Evolutionary conservation across 2,888 invertebrate species (phyloP), one percentile per base, ranked within the genome.

Genomic region (Acholoe squamosa): DNA sequence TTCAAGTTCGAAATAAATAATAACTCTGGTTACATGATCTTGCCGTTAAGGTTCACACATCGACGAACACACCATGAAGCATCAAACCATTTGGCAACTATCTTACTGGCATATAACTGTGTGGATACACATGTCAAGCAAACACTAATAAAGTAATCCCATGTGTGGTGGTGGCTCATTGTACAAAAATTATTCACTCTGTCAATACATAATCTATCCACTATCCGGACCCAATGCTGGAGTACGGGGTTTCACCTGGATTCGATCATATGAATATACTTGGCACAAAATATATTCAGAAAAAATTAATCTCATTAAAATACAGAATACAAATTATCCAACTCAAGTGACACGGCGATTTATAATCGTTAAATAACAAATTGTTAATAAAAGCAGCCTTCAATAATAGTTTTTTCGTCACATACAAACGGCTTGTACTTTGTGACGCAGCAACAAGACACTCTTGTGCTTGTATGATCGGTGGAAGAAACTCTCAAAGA

Each of bases 321-420:
- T 76, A 76, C 16, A 76, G 25, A 14, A n/a, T 76, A 28, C 7
- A 28, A 76, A 76, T 76, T 7, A 76, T 28, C 19, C 31, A 80
- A 80, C 33, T 80, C 80, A 80, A 80, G 80, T 80, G 80, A 80
- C 43, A 43, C 22, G n/a, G 16, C 80, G 34, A 34, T 43, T 80
- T 0, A 80, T 43, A 80, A 80, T 34, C 80, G 43, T 33, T 22
- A 19, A 80, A 14, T 28, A 76, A 76, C 61, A 61, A 43, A 43
- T 43, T 43, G 10, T 7, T 10, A 10, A 43, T 43, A 43, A 43
- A n/a, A 43, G 43, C 43, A 43, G 43, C 43, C 43, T 43, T 43
- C 43, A 43, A 43, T 43, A 7, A 43, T 43, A 43, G n/a, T n/a
- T 43, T 43, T 43, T 43, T 43, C 43, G 43, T 43, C 43, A 43